Conservation (phyloP, 1,140 invertebrate genomes). For the Trissolcus basalis region DNA sequence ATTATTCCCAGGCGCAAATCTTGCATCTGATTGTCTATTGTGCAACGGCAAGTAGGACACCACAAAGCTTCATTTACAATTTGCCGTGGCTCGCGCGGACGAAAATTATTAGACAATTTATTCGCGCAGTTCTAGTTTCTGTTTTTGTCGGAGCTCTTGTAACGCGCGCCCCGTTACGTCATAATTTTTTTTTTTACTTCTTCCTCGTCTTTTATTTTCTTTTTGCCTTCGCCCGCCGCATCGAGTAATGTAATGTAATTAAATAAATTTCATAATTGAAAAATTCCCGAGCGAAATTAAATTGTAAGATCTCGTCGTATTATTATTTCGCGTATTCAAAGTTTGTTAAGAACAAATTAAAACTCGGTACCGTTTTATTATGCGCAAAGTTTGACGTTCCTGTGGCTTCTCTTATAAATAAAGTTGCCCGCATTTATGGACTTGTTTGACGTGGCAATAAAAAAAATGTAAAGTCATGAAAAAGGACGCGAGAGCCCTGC, state of each 20-base stretch:
- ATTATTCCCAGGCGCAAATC: slow-evolving; percentile 33
- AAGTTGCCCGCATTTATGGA: slow-evolving; percentile 23
- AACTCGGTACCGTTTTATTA: slow-evolving; percentile 13
- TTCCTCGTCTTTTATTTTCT: not conserved
- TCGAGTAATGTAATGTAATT: not conserved
- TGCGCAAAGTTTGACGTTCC: slow-evolving; percentile 19
- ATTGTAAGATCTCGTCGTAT: not conserved
- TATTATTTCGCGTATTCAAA: slow-evolving; percentile 8
- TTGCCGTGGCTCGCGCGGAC: not conserved
- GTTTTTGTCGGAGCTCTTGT: not conserved
- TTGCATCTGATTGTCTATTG: slow-evolving; percentile 44
- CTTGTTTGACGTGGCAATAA: slow-evolving; percentile 19
- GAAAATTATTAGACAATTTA: slow-evolving; percentile 7
- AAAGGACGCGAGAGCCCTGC: not conserved
- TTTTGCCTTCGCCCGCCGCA: too few species aligned
- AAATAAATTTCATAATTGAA: slow-evolving; percentile 12
- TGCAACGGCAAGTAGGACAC: slow-evolving; percentile 20
- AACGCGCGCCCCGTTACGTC: not conserved
- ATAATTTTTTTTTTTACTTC: not conserved
- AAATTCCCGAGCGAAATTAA: slow-evolving; percentile 1
- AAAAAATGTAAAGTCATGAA: slow-evolving; percentile 9
- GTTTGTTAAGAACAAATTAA: slow-evolving; percentile 32
- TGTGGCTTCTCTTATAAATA: slow-evolving; percentile 33
- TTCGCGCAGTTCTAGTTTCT: slow-evolving; percentile 1
- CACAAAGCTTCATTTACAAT: slow-evolving; percentile 26